Base-by-base conservation (phyloP, 2,113 vertebrate genomes). In the Carettochelys insculpta region DNA sequence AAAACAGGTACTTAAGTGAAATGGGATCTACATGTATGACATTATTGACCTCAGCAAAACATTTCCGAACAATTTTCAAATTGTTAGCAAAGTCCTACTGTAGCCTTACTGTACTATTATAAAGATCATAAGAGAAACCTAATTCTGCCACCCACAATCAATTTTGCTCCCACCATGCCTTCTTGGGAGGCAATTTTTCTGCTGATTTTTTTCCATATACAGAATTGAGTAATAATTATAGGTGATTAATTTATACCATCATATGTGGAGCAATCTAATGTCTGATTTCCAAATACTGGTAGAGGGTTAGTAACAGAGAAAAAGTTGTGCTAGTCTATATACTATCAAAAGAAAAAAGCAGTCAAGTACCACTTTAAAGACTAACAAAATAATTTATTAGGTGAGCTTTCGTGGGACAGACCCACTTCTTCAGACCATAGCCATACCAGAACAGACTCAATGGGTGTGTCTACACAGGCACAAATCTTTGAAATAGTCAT, bases 221-320 rank as follows among this genome's bases (percentile, higher is more conserved):
- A 45, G 83, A 90, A 73, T 71, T 92, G 90, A 84, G 85, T 90
- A n/a, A 38, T 61, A 61, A 14, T 61, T 61, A 61, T 16, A 68
- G 19, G 17, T 68, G 88, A 75, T 75, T 75, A 16, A 75, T 75
- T 75, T 75, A 25, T 34, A 43, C 25, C 3, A 19, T 89, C 83
- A 82, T 89, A 61, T 20, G 80, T 3, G n/a, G 41, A 93, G 87
- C 85, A 93, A 94, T 85, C 75, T 92, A 92, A 93, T 29, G 43
- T 76, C 86, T 94, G 9, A 92, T 87, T 94, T 94, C 85, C 88
- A 92, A 92, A 92, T 0, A 47, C 87, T 92, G 81, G 90, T 83
- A 73, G 20, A 73, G 6, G 24, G 22, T 73, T 73, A 22, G n/a
- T n/a, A n/a, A n/a, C n/a, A n/a, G n/a, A n/a, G n/a, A n/a, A n/a